Conservation (phyloP, 92 coral and sea anemone species). For the Hydrozoanthus gracilis region DNA sequence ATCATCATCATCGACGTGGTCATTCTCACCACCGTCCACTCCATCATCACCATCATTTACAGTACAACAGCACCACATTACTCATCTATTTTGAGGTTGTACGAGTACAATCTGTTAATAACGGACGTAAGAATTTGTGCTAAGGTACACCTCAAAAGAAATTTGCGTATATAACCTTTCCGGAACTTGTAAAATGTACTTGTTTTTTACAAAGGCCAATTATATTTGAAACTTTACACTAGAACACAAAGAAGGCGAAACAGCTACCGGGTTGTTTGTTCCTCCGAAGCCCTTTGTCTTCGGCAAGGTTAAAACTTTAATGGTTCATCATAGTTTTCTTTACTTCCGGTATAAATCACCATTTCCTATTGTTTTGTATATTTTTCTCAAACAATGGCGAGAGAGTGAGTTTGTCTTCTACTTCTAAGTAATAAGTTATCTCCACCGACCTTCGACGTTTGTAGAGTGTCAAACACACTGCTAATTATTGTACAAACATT, state of each 20-base stretch:
- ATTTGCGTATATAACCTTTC: neutral
- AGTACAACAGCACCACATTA: too few relatives aligned
- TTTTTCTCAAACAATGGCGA: slow-evolving; percentile 23
- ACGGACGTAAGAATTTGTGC: too few relatives aligned
- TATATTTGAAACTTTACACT: neutral
- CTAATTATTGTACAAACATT: slow-evolving; percentile 3
- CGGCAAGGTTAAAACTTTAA: neutral
- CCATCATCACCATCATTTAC: too few relatives aligned
- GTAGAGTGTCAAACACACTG: neutral
- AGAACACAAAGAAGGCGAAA: neutral
- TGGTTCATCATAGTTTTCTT: neutral
- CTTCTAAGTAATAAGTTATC: neutral
- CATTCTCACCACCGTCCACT: too few relatives aligned
- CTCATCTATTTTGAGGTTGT: too few relatives aligned
- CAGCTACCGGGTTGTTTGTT: neutral
- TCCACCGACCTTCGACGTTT: neutral
- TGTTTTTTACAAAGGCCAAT: neutral
- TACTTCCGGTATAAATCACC: slow-evolving; percentile 8
- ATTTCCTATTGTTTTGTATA: neutral
- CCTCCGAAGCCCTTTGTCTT: neutral
- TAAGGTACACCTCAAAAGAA: too few relatives aligned
- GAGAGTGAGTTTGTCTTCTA: neutral
- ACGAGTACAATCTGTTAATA: too few relatives aligned
- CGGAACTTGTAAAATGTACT: neutral
- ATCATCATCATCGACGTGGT: too few relatives aligned